These are phyloP conservation scores for Heteronetta atricapilla DNA, from an alignment of 2,113 vertebrate genomes.

Conservation along the genomic window DNA sequence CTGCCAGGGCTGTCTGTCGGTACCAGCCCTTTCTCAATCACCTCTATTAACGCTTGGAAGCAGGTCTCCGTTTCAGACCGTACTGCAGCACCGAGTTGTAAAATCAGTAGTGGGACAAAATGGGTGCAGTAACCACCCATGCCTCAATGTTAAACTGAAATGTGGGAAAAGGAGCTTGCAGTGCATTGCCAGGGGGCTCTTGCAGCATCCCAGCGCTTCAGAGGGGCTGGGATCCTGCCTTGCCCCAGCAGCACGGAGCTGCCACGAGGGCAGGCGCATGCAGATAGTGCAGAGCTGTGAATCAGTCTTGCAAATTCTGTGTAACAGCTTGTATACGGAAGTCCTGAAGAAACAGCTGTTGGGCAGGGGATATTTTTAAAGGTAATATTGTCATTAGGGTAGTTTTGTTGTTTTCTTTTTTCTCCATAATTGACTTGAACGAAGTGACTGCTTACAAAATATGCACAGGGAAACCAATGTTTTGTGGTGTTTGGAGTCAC, in stretches of 20 bases:
- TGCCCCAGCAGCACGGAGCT: neutral
- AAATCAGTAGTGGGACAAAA: neutral
- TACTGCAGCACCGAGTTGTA: neutral
- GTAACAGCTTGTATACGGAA: neutral
- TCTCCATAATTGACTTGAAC: neutral
- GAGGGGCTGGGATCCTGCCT: neutral
- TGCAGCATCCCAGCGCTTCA: neutral
- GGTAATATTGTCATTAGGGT: neutral
- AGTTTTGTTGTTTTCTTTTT: neutral
- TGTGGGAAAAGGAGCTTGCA: neutral
- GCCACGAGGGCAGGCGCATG: neutral
- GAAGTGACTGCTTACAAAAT: neutral
- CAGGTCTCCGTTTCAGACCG: neutral
- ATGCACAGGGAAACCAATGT: neutral
- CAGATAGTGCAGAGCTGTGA: neutral
- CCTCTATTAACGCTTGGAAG: neutral
- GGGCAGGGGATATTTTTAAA: neutral
- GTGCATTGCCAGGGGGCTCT: neutral
- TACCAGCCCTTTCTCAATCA: neutral
- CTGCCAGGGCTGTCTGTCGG: neutral
- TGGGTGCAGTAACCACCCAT: neutral
- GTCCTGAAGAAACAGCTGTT: neutral
- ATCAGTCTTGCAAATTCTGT: neutral
- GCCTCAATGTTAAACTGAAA: neutral
- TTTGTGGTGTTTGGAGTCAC: neutral